Evolutionary conservation across 2,113 vertebrate species (phyloP).

Genomic region (Plectropomus leopardus): DNA sequence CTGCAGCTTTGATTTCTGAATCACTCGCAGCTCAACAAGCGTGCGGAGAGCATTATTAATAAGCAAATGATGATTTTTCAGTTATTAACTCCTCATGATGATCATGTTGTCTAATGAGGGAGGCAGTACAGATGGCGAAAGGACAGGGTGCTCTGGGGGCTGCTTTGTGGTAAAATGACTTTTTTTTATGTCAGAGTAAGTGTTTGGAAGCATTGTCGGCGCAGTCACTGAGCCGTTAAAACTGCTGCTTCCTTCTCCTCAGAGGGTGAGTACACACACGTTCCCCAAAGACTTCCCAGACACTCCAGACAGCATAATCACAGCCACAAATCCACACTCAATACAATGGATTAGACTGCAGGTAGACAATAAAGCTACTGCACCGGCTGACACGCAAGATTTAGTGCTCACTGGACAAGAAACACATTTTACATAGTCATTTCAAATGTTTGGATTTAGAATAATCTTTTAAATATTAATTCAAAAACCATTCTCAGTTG

Average conservation of each 20-base stretch:
- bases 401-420: neutral
- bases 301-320: conserved; percentile 50
- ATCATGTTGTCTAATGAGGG: conserved; percentile 21
- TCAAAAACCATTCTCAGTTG: neutral
- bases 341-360: conserved; percentile 43
- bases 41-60: neutral
- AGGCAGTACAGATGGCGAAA: conserved; percentile 31
- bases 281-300: conserved; percentile 34
- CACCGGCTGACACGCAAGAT: neutral
- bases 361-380: conserved; percentile 27
- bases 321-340: conserved; percentile 38
- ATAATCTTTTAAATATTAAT: neutral
- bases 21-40: neutral
- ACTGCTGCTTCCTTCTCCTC: conserved; percentile 44
- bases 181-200: conserved; percentile 57
- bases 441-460: neutral
- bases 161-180: conserved; percentile 46
- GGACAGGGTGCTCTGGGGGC: conserved; percentile 24
- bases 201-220: conserved; percentile 38
- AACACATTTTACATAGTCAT: neutral
- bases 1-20: conserved; percentile 44
- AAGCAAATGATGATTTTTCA: conserved; percentile 23
- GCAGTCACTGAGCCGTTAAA: conserved; percentile 50
- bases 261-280: conserved; percentile 29
- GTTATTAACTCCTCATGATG: conserved; percentile 35